Conservation (phyloP, 2,888 invertebrate species). For the Ophion obscuratus region DNA sequence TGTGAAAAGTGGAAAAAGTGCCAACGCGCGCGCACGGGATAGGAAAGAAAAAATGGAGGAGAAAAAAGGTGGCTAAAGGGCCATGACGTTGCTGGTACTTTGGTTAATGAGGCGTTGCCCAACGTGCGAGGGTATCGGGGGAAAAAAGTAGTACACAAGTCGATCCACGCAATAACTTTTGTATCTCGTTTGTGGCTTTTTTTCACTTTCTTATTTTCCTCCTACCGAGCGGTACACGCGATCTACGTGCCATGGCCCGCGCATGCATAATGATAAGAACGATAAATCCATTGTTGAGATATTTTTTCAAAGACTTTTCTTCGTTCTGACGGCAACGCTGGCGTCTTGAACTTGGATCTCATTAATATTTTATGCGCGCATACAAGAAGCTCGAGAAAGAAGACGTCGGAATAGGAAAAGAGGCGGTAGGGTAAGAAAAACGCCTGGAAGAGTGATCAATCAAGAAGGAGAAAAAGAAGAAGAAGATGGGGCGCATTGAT, state of each 20-base stretch:
- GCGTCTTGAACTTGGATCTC: conserved; percentile 37
- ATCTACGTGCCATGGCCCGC: conserved; percentile 25
- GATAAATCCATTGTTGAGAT: conserved; percentile 47
- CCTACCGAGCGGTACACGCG: conserved; percentile 38
- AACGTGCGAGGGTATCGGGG: conserved; percentile 21
- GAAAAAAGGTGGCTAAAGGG: conserved; percentile 44
- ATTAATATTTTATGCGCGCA: conserved; percentile 34
- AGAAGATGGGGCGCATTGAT: conserved; percentile 1
- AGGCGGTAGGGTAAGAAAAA: conserved; percentile 9
- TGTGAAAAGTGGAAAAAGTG: conserved; percentile 49
- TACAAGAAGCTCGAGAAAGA: neutral
- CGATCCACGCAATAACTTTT: conserved; percentile 51
- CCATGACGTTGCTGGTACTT: conserved; percentile 52
- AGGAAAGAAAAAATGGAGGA: conserved; percentile 29
- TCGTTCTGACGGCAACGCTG: neutral
- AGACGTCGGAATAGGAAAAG: conserved; percentile 1
- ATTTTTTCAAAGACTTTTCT: conserved; percentile 33
- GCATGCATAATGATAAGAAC: conserved; percentile 52
- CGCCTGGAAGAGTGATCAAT: conserved; percentile 5
- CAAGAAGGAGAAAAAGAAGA: conserved; percentile 2
- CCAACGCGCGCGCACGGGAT: conserved; percentile 8
- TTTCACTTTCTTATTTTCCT: neutral
- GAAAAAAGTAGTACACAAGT: conserved; percentile 38
- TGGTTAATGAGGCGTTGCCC: conserved; percentile 58
- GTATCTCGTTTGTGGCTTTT: conserved; percentile 43